A percentile compares a stretch with the other conserved stretches of the same genome.
Evolutionary conservation across 2,888 invertebrate species (phyloP).

Genomic region (Pollenia angustigena): DNA sequence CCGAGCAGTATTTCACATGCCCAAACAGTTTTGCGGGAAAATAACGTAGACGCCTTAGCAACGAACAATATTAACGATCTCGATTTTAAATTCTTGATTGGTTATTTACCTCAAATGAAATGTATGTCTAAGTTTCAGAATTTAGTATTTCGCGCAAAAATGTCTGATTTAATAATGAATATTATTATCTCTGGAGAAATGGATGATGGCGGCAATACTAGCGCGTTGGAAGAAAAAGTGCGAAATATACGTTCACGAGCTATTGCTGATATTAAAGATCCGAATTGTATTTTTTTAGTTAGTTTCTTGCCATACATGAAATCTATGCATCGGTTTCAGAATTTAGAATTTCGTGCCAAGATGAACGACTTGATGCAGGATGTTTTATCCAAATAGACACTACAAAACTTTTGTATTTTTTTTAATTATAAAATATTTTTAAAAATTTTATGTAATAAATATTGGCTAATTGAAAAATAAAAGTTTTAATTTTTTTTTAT

Average conservation of each 20-base stretch:
- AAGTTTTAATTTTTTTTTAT: too few species aligned
- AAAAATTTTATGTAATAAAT: too few species aligned
- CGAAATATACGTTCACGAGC: constrained; percentile 67
- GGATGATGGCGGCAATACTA: not conserved
- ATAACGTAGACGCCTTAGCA: not conserved
- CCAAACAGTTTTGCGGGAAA: too few species aligned
- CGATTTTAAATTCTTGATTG: not conserved
- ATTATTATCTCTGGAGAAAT: not conserved
- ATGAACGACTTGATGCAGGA: constrained; percentile 79
- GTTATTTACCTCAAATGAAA: not conserved
- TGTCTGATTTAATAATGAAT: not conserved
- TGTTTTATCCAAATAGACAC: constrained; percentile 72
- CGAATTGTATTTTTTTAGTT: constrained; percentile 80
- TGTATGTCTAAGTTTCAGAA: not conserved
- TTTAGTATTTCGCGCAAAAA: not conserved
- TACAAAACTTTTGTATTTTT: too few species aligned
- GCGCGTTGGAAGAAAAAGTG: constrained; percentile 62
- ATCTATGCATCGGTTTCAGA: constrained; percentile 79
- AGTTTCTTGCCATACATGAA: constrained; percentile 81
- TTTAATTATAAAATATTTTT: too few species aligned
- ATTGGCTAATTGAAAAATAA: too few species aligned
- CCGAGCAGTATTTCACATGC: too few species aligned
- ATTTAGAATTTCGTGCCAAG: constrained; percentile 79
- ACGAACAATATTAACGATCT: not conserved
- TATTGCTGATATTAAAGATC: not conserved